These are phyloP conservation scores for Drosophila orena DNA, from an alignment of 1,140 invertebrate species.

Conservation along the genomic window DNA sequence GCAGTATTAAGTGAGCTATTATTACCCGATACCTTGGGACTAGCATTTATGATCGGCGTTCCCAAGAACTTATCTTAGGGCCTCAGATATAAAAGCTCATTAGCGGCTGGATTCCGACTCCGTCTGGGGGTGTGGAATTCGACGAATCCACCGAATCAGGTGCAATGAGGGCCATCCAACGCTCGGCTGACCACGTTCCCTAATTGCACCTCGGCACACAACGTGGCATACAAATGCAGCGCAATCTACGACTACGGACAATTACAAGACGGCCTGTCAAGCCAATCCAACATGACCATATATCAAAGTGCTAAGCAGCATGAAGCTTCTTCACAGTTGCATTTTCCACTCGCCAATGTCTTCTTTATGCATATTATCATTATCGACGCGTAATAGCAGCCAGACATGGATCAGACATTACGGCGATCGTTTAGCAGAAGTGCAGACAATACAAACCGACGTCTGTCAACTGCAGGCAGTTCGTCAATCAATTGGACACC, in stretches of 20 bases:
- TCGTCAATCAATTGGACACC: constrained; percentile 34
- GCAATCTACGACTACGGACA: constrained; percentile 15
- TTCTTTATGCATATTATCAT: constrained; percentile 43
- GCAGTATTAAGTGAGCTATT: constrained; percentile 4
- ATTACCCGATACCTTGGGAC: constrained; percentile 8
- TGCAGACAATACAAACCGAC: constrained; percentile 33
- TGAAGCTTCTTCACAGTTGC: constrained; percentile 47
- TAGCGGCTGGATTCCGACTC: constrained; percentile 7
- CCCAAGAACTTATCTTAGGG: constrained; percentile 24
- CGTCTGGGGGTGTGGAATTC: constrained; percentile 1
- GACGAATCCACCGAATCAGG: constrained; percentile 3
- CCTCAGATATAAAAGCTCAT: constrained; percentile 11
- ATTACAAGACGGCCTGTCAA: constrained; percentile 35
- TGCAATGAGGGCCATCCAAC: constrained; percentile 19
- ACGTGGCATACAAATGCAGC: constrained; percentile 47
- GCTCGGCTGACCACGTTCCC: constrained; percentile 48
- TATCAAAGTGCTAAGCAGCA: constrained; percentile 45
- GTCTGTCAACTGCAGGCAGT: constrained; percentile 30
- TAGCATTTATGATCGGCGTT: constrained; percentile 9
- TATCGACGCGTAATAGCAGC: constrained; percentile 26
- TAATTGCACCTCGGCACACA: constrained; percentile 37
- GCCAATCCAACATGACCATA: constrained; percentile 30
- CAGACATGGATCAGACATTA: constrained; percentile 45
- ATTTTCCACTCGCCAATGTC: constrained; percentile 36
- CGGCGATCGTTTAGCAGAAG: constrained; percentile 41